Evolutionary conservation across 2,888 invertebrate genomes (phyloP).

Genomic region (Thera obeliscata): DNA sequence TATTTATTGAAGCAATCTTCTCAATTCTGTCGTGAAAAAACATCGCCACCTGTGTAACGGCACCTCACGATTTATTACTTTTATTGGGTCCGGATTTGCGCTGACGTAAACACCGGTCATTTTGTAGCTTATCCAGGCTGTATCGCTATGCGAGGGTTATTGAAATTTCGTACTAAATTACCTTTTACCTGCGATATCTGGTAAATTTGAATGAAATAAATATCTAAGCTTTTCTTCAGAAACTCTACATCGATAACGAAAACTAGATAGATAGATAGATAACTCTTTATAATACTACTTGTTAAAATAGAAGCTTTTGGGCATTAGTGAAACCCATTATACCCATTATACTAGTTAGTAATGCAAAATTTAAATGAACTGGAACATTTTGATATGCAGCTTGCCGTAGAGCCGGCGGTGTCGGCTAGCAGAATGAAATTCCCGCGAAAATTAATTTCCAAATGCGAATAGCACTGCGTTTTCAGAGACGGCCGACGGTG

Average conservation of each 20-base stretch:
- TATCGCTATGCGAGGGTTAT: conserved; percentile 39
- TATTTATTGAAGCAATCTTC: conserved; percentile 80
- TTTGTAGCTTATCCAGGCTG: conserved; percentile 43
- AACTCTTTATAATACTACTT: not conserved
- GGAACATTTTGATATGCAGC: conserved; percentile 37
- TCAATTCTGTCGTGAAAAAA: conserved; percentile 60
- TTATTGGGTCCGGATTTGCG: conserved; percentile 65
- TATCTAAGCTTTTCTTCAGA: conserved; percentile 41
- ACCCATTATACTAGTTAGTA: conserved; percentile 12
- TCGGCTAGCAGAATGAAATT: conserved; percentile 54
- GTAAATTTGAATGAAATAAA: too few species aligned
- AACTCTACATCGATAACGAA: conserved; percentile 9
- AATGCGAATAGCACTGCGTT: conserved; percentile 62
- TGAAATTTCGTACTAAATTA: conserved; percentile 30
- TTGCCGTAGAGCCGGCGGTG: conserved; percentile 33
- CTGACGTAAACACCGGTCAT: conserved; percentile 53
- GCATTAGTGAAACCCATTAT: conserved; percentile 19
- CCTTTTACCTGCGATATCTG: conserved; percentile 25
- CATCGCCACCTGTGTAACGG: conserved; percentile 65
- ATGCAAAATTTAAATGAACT: conserved; percentile 36
- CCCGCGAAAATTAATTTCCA: conserved; percentile 71
- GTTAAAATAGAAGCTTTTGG: conserved; percentile 14
- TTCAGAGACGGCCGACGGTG: conserved; percentile 60
- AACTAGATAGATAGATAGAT: conserved; percentile 18
- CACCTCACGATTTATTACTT: conserved; percentile 67